Evolutionary conservation across 1,140 invertebrate species (phyloP).

Genomic region (Diachasma alloeum): DNA sequence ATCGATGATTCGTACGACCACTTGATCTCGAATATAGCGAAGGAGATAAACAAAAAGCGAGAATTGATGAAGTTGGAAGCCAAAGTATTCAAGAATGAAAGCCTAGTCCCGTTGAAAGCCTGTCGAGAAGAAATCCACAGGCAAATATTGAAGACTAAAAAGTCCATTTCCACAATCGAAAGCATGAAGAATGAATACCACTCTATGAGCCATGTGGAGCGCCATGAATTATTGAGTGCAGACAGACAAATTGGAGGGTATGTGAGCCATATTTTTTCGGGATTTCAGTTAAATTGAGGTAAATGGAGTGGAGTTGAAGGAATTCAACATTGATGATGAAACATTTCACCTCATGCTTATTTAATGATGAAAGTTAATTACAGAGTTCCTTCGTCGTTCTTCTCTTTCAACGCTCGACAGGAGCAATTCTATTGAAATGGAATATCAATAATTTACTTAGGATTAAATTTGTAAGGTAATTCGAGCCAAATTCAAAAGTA

Average conservation of each 20-base stretch:
- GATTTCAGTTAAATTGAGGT: no score
- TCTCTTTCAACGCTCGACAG: no score
- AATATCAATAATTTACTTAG: no score
- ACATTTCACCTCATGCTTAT: no score
- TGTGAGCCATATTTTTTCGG: neutral
- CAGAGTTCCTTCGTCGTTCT: no score
- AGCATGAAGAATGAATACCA: conserved; percentile 21
- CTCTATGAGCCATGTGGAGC: neutral
- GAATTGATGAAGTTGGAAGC: conserved; percentile 41
- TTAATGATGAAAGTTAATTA: no score
- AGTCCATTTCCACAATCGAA: conserved; percentile 32
- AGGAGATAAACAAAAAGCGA: conserved; percentile 42
- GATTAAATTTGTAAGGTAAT: no score
- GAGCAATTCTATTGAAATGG: no score
- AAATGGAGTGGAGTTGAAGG: no score
- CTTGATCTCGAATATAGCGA: conserved; percentile 33
- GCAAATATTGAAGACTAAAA: conserved; percentile 28
- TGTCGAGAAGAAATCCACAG: conserved; percentile 41
- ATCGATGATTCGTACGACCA: conserved; percentile 40
- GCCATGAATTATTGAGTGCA: neutral
- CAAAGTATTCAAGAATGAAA: conserved; percentile 40
- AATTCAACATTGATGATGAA: neutral
- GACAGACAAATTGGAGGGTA: conserved; percentile 11
- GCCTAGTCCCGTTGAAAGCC: conserved; percentile 38
- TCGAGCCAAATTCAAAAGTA: no score